phyloP scores from a whole-genome alignment of 2,113 vertebrate species.

The Haliaeetus leucogaster region DNA sequence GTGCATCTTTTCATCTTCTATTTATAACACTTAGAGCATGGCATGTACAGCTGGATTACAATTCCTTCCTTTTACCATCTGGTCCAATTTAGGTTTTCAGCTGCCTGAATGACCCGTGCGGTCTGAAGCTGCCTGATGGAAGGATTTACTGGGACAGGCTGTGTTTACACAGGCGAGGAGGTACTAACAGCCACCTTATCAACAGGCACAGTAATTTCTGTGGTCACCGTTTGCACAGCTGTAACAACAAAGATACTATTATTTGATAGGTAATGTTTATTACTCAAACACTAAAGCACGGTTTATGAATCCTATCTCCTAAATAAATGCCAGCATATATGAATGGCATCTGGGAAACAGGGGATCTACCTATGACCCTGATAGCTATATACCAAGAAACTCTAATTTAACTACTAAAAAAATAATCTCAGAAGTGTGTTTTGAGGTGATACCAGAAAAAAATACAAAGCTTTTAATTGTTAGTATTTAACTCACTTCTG shows the following conservation, averaged over 20 bases:
- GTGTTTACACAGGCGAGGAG: neutral
- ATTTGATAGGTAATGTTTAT: neutral
- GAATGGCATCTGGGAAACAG: neutral
- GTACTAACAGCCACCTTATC: neutral
- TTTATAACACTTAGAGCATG: neutral
- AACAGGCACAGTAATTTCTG: neutral
- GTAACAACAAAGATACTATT: neutral
- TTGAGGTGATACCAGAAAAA: neutral
- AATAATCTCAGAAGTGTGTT: neutral
- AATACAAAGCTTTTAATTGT: neutral
- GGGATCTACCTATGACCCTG: neutral
- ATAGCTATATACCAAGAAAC: neutral
- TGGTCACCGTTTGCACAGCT: neutral
- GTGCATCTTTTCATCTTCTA: neutral
- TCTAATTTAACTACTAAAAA: neutral
- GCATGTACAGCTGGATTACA: neutral
- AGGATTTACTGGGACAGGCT: neutral
- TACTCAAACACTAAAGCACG: neutral
- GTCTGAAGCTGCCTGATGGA: neutral
- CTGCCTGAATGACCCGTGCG: rapidly evolving
- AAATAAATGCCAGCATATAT: neutral
- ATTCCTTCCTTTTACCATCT: neutral
- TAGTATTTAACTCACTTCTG: neutral
- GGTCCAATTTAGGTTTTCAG: neutral
- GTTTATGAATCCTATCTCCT: neutral